A percentile compares a stretch with the other conserved stretches of the same genome.
These are phyloP conservation scores for Daboia siamensis DNA, from an alignment of 2,113 vertebrate genomes.

Conservation along the genomic window DNA sequence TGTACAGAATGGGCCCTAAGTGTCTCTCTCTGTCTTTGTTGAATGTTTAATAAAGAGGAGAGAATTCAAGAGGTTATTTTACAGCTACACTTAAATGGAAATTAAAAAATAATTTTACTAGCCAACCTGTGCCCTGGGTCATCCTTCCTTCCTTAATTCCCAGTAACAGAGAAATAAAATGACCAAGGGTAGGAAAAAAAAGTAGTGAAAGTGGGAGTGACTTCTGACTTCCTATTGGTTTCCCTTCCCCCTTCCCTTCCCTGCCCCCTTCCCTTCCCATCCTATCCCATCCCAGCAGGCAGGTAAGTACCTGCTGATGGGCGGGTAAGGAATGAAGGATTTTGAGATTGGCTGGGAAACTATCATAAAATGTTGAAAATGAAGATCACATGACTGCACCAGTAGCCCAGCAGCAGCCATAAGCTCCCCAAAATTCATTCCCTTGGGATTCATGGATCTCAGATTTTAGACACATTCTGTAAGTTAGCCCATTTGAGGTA, in stretches of 20 bases:
- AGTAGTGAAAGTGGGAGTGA: background rate
- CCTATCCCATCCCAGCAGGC: too few relatives aligned
- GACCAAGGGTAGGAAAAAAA: background rate
- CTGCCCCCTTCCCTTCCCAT: background rate
- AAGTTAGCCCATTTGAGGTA: background rate
- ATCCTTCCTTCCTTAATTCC: background rate
- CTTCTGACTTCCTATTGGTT: background rate
- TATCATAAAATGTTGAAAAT: background rate
- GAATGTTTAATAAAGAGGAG: background rate
- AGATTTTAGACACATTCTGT: background rate
- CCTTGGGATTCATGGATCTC: background rate
- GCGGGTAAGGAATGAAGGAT: background rate
- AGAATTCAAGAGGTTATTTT: background rate
- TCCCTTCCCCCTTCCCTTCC: too few relatives aligned
- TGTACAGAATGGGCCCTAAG: background rate
- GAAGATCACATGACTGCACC: background rate
- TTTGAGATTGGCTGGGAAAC: background rate
- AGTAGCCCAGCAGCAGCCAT: background rate
- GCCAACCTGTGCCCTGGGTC: background rate
- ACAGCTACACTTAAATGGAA: background rate
- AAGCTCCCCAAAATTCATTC: background rate
- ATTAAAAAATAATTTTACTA: background rate
- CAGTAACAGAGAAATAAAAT: background rate
- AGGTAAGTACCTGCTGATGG: background rate
- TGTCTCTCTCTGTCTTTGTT: background rate